These are phyloP conservation scores for Drosophila subobscura DNA, from an alignment of 1,140 invertebrate genomes.

Conservation along the genomic window DNA sequence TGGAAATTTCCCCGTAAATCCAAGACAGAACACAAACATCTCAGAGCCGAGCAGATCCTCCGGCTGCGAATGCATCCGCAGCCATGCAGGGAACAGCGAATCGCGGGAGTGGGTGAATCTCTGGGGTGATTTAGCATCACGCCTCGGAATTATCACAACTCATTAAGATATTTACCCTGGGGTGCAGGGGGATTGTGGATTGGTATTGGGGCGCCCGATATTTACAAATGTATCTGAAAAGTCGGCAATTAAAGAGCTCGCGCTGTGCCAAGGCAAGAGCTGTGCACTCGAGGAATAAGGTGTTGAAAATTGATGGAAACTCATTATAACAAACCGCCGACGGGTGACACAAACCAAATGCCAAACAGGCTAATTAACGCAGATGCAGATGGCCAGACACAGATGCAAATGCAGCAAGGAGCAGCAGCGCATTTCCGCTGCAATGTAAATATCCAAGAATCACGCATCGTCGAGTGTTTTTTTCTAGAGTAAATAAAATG, in stretches of 20 bases:
- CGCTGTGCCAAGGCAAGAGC: conserved; percentile 25
- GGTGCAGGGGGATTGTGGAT: not conserved
- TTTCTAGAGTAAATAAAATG: conserved; percentile 70
- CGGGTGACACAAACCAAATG: conserved; percentile 76
- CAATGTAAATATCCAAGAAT: conserved; percentile 38
- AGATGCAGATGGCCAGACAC: conserved; percentile 23
- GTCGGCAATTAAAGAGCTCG: conserved; percentile 62
- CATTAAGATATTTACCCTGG: conserved; percentile 66
- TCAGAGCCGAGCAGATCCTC: not conserved
- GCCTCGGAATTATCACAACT: conserved; percentile 52
- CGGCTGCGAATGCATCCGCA: conserved; percentile 31
- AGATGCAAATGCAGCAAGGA: conserved; percentile 19
- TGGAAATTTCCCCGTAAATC: conserved; percentile 48
- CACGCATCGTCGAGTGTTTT: conserved; percentile 16
- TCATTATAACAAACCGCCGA: conserved; percentile 71
- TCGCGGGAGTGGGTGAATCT: not conserved
- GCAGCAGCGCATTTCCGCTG: conserved; percentile 41
- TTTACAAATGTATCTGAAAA: conserved; percentile 64
- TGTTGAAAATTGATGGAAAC: conserved; percentile 74
- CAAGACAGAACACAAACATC: conserved; percentile 30
- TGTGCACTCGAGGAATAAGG: conserved; percentile 19
- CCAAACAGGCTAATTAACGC: conserved; percentile 64
- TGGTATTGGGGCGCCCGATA: conserved; percentile 27
- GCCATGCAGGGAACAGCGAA: not conserved
- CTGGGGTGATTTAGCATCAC: conserved; percentile 57